These are phyloP conservation scores for Ectemnius lituratus DNA, from an alignment of 2,888 invertebrate genomes.

Conservation along the genomic window DNA sequence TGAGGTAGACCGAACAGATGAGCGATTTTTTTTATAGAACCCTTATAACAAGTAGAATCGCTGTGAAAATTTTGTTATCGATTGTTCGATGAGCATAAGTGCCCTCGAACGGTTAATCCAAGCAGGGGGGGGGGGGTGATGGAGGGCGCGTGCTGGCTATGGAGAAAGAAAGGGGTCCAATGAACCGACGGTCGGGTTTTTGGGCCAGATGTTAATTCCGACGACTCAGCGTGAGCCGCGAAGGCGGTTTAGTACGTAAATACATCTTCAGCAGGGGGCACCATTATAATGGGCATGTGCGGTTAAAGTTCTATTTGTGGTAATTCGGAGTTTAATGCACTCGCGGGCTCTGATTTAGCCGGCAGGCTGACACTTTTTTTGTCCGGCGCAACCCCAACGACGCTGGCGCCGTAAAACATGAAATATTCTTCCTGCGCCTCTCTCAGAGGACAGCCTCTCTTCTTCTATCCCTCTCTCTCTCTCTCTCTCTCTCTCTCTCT, in stretches of 20 bases:
- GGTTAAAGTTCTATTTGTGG: conserved; percentile 78
- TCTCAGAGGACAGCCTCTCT: conserved; percentile 19
- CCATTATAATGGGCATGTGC: conserved; percentile 77
- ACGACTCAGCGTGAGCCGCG: conserved; percentile 75
- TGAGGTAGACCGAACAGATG: too few relatives aligned
- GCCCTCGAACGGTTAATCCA: conserved; percentile 43
- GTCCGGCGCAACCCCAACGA: conserved; percentile 59
- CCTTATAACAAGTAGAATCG: background rate
- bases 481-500: too few relatives aligned
- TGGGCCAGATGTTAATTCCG: conserved; percentile 75
- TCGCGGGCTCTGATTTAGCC: conserved; percentile 71
- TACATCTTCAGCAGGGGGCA: conserved; percentile 76
- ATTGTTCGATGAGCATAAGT: conserved; percentile 16
- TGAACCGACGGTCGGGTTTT: conserved; percentile 62
- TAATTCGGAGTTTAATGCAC: conserved; percentile 78
- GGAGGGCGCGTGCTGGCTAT: background rate
- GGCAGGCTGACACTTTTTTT: conserved; percentile 61
- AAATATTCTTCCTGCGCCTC: conserved; percentile 72
- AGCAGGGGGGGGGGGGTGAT: conserved; percentile 18
- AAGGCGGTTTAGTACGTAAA: conserved; percentile 76
- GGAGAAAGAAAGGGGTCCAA: conserved; percentile 49
- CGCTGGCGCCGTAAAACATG: conserved; percentile 69
- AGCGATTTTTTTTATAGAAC: too few relatives aligned
- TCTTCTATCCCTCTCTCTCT: background rate
- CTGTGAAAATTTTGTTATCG: conserved; percentile 17